Base-by-base conservation (phyloP, 2,888 invertebrate species). In the Rhingia campestris region DNA sequence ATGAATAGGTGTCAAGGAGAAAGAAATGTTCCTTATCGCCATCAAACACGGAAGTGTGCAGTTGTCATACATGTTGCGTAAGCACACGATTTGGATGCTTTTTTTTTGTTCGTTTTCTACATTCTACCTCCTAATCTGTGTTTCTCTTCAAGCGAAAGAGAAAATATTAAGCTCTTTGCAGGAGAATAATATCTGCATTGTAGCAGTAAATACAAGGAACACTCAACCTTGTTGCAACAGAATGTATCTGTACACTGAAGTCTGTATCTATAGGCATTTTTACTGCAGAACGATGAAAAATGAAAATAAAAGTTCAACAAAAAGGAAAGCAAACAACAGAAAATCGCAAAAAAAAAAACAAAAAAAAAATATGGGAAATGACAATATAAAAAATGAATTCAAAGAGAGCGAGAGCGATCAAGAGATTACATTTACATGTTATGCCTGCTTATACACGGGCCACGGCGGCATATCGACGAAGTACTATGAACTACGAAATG, bases 1-100 rank as follows among this genome's bases (percentile, higher is more conserved):
- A 61, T 84, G 84, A 84, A 84, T 84, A 80, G 84, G 70, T 84
- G 84, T 84, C 84, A 84, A 84, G 84, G 84, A 84, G 84, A 84
- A 84, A 75, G 74, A 84, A 80, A 84, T 80, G 84, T 84, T 84
- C 70, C 80, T 84, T 66, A 80, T 79, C 80, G 74, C 12, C 66
- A 75, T 84, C 69, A 47, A 84, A 84, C 84, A 84, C 84, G 84
- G 84, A 84, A 84, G 84, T 84, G 80, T 84, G 69, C 80, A 59
- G 39, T 59, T 64, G 41, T 37, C 61, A 59, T 67, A 66, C 73
- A 84, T 84, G 80, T 80, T 84, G 82, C 77, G 39, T 59, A 66
- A 61, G 74, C 43, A 22, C 1, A 45, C 49, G 32, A 61, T 37
- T 59, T 47, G 12, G 14, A 41, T 56, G 30, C 7, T 54, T 39